Conservation (phyloP, 2,888 invertebrate genomes). For the Steinernema carpocapsae region DNA sequence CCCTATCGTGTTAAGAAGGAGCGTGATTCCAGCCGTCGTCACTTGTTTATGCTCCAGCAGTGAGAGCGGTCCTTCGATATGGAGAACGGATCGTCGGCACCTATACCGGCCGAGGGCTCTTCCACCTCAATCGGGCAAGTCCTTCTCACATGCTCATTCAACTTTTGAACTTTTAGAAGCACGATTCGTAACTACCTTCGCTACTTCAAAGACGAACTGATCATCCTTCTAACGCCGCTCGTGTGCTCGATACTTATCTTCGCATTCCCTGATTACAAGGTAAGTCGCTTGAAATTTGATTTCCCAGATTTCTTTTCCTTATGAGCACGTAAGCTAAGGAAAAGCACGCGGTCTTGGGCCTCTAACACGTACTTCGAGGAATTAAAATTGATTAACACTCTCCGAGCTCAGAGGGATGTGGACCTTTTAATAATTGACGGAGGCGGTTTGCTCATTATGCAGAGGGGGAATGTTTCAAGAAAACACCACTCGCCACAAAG, state of each 20-base stretch:
- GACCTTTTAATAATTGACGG: too few species aligned
- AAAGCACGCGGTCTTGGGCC: not conserved
- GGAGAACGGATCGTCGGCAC: conserved; percentile 24
- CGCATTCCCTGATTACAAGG: not conserved
- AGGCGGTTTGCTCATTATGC: too few species aligned
- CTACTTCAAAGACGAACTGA: conserved; percentile 22
- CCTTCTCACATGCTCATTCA: too few species aligned
- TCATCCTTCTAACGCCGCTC: not conserved
- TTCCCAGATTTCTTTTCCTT: too few species aligned
- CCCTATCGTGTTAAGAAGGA: not conserved
- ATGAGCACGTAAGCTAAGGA: not conserved
- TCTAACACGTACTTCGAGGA: not conserved
- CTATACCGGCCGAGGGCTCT: not conserved
- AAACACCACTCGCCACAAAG: too few species aligned
- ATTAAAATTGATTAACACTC: not conserved
- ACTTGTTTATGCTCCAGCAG: not conserved
- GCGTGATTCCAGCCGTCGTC: conserved; percentile 4
- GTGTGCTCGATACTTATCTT: conserved; percentile 15
- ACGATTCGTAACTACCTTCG: not conserved
- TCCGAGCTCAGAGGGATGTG: not conserved
- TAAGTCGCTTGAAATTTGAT: conserved; percentile 1
- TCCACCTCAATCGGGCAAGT: not conserved
- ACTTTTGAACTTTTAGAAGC: not conserved
- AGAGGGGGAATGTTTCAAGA: too few species aligned
- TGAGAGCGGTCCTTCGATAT: conserved; percentile 20